These are phyloP conservation scores for Brevimyrus niger DNA, from an alignment of 2,113 vertebrate species.

Conservation along the genomic window DNA sequence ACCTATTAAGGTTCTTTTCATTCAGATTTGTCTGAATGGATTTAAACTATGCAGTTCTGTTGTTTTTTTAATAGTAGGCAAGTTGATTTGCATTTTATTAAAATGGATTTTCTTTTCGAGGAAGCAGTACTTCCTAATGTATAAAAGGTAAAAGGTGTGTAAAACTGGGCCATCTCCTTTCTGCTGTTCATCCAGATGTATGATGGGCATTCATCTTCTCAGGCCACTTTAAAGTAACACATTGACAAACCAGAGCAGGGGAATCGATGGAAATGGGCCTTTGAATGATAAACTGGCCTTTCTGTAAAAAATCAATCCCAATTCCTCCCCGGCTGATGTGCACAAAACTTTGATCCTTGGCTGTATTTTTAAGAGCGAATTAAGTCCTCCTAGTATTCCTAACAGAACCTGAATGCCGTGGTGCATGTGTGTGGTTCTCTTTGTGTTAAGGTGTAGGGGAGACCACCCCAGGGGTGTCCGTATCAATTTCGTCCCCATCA, in stretches of 20 bases:
- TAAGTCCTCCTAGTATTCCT: background rate
- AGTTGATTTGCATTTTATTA: background rate
- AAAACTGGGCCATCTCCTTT: constrained; percentile 18
- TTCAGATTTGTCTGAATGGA: background rate
- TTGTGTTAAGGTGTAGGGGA: background rate
- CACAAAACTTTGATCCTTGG: constrained; percentile 19
- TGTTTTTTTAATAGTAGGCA: background rate
- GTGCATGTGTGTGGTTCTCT: background rate
- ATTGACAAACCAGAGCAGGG: constrained; percentile 65
- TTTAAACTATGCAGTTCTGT: background rate
- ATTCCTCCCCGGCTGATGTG: constrained; percentile 19
- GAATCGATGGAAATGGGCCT: constrained; percentile 59
- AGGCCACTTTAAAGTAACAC: constrained; percentile 56
- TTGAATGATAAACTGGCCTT: constrained; percentile 69
- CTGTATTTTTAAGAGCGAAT: constrained; percentile 21
- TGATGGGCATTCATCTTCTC: constrained; percentile 53
- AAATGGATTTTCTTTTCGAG: background rate
- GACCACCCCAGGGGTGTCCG: background rate
- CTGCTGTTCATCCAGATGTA: constrained; percentile 45
- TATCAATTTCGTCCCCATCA: background rate
- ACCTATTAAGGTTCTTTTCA: background rate
- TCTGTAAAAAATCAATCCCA: constrained; percentile 59
- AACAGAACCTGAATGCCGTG: background rate
- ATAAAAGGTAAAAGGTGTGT: background rate
- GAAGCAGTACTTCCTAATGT: background rate